Conservation (phyloP, 1,140 invertebrate genomes). For the Caenorhabditis tropicalis region DNA sequence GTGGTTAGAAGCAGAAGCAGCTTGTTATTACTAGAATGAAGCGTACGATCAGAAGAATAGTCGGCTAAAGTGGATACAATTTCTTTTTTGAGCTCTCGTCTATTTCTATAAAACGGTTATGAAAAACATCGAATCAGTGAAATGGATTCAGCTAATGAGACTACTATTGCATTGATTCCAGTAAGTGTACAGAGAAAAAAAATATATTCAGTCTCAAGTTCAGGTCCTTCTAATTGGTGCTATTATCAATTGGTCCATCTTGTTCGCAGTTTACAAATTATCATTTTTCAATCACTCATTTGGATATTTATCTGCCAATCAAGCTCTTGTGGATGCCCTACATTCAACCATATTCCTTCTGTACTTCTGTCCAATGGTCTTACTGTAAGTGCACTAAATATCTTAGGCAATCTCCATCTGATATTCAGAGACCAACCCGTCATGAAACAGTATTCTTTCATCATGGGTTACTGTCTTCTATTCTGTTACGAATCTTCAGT, state of each 20-base stretch:
- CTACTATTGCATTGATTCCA: not conserved
- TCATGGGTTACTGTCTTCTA: not conserved
- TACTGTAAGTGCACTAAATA: not conserved
- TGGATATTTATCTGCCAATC: not conserved
- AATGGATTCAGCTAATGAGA: not conserved
- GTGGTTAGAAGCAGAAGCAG: too few species aligned
- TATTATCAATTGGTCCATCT: not conserved
- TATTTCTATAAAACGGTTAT: too few species aligned
- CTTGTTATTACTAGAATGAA: too few species aligned
- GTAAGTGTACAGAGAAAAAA: not conserved
- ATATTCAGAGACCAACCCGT: not conserved
- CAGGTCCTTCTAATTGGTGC: not conserved
- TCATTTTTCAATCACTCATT: not conserved
- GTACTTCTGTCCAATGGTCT: not conserved
- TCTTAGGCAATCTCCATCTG: not conserved
- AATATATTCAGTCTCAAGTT: too few species aligned
- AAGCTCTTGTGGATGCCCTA: not conserved
- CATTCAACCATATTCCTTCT: not conserved
- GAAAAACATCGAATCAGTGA: too few species aligned
- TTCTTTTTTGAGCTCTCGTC: too few species aligned
- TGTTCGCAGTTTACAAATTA: not conserved
- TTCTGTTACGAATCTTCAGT: not conserved
- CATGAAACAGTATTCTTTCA: not conserved
- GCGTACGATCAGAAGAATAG: too few species aligned
- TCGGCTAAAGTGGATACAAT: too few species aligned